phyloP scores from a whole-genome alignment of 2,888 invertebrate species.

The Stenotaenia linearis region DNA sequence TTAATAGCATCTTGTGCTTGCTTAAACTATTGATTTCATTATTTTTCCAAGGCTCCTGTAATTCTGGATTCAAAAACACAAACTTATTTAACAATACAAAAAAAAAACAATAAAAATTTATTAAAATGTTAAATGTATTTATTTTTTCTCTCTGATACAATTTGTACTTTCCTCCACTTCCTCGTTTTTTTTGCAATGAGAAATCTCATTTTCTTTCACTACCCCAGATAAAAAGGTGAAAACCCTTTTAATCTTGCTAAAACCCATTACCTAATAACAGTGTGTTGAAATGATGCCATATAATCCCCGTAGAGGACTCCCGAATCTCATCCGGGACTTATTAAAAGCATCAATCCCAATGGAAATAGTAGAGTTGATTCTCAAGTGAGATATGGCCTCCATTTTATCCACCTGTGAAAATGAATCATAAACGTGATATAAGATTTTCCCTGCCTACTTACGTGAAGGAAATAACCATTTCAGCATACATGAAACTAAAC shows the following conservation, averaged over 20 bases:
- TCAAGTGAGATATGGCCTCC: not conserved
- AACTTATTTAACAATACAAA: too few species aligned
- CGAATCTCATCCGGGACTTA: not conserved
- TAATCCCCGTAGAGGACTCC: not conserved
- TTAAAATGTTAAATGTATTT: not conserved
- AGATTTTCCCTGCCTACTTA: not conserved
- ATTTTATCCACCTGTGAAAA: not conserved
- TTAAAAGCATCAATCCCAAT: not conserved
- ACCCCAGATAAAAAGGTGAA: not conserved
- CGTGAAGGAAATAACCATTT: not conserved
- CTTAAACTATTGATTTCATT: not conserved
- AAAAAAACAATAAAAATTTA: too few species aligned
- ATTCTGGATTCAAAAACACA: too few species aligned
- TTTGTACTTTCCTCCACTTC: too few species aligned
- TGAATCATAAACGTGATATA: not conserved
- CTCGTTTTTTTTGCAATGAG: too few species aligned
- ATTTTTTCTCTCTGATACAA: too few species aligned
- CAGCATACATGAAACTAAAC: not conserved
- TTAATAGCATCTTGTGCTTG: not conserved
- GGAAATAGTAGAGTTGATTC: not conserved
- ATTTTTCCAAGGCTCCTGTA: not conserved
- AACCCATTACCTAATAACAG: not conserved
- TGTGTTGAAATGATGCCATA: not conserved
- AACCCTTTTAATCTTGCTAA: not conserved
- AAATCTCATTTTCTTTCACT: not conserved